Conservation (phyloP, 2,113 vertebrate genomes). For the Cepphus grylle region DNA sequence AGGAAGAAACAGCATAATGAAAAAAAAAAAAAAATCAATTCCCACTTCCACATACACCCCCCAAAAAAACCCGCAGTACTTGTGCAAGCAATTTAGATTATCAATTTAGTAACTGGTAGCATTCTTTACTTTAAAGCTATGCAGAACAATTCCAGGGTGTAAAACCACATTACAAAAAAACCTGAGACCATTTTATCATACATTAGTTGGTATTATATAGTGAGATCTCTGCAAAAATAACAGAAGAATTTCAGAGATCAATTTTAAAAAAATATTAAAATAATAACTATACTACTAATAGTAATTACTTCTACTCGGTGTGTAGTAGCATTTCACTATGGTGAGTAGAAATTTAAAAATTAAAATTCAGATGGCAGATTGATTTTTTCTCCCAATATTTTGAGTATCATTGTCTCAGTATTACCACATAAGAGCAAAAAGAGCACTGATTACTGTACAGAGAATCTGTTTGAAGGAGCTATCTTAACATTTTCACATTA, state of each 20-base stretch:
- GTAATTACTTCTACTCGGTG: neutral
- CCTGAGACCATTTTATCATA: neutral
- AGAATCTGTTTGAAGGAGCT: neutral
- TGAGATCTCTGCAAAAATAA: neutral
- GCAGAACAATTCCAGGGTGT: neutral
- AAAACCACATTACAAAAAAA: neutral
- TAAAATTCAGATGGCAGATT: neutral
- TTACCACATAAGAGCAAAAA: conserved; percentile 36
- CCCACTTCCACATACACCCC: neutral
- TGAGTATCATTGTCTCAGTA: neutral
- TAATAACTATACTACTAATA: neutral
- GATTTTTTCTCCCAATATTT: neutral
- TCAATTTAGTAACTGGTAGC: neutral
- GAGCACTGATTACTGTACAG: neutral
- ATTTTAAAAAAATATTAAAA: neutral
- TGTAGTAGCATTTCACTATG: neutral
- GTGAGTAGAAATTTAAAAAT: neutral
- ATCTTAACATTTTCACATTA: neutral
- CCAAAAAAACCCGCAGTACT: neutral
- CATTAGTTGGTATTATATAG: neutral
- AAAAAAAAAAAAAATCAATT: neutral
- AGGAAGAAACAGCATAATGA: neutral
- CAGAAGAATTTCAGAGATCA: neutral
- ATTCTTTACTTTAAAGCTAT: neutral
- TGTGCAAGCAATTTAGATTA: neutral